These are phyloP conservation scores for Hipposideros larvatus DNA, from an alignment of 2,797 vertebrate genomes.

Conservation along the genomic window DNA sequence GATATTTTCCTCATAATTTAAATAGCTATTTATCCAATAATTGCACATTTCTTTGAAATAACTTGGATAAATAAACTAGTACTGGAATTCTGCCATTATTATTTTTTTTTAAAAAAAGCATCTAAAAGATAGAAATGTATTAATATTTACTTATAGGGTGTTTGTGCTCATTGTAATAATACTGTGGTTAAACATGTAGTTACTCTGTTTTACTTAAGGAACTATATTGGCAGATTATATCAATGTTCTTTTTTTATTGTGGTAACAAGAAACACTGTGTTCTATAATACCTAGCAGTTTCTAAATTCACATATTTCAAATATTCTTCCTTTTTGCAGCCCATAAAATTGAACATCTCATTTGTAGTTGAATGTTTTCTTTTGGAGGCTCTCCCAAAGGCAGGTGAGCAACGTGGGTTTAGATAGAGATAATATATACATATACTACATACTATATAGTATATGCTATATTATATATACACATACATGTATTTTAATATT, in stretches of 20 bases:
- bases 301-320: slow-evolving; percentile 59
- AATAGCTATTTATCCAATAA: neutral
- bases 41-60: slow-evolving; percentile 1
- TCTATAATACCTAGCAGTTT: slow-evolving; percentile 11
- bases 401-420: neutral
- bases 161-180: slow-evolving; percentile 12
- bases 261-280: slow-evolving; percentile 16
- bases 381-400: neutral
- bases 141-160: neutral
- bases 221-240: neutral
- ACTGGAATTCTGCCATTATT: slow-evolving; percentile 11
- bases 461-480: no score
- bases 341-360: slow-evolving; percentile 47
- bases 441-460: no score
- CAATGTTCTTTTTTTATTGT: slow-evolving; percentile 5
- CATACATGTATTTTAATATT: neutral
- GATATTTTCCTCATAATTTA: slow-evolving; percentile 30
- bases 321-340: slow-evolving; percentile 35
- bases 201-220: slow-evolving; percentile 15
- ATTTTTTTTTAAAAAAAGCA: neutral
- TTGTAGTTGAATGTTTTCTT: slow-evolving; percentile 43
- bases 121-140: neutral
- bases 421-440: neutral
- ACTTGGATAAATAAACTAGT: neutral
- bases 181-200: neutral